Base-by-base conservation (phyloP, 2,888 invertebrate genomes). In the Melieria omissa region DNA sequence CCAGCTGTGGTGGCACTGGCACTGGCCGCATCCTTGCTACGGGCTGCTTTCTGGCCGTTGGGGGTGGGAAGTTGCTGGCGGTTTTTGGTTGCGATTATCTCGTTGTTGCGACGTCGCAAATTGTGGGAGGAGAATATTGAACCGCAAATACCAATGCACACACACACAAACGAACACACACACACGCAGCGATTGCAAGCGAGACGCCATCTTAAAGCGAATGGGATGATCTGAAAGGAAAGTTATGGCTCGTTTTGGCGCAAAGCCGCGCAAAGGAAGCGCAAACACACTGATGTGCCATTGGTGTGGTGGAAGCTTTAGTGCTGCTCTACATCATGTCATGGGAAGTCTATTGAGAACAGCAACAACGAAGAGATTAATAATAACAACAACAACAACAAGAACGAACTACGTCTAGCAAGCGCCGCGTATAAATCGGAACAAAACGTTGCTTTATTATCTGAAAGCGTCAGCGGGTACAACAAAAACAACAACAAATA, bases 61-160 rank as follows among this genome's bases (percentile, higher is more conserved):
- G 29, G 29, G 29, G 29, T 29, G 29, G 29, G 29, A 29, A 29
- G 29, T 29, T 29, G 29, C 29, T 29, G 3, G 60, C 55, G 71
- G 75, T 73, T 62, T 73, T 63, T 72, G 66, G 67, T 55, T 46
- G 49, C 65, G 73, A 74, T 75, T 73, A 74, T 74, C 73, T 74
- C 55, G 41, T 41, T 60, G 8, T n/a, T 12, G 9, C 14, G 47
- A 46, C 29, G 47, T 9, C 29, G 7, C 61, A 55, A 47, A 42
- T 72, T 74, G 78, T 77, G 77, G 78, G 78, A 75, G 78, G 78
- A 78, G 78, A 75, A 74, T 77, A 62, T 58, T 54, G 63, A 65
- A 70, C 70, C 73, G 65, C 72, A 74, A 74, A 71, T 65, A 60
- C 65, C 52, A 58, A 47, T 6, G 45, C 42, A 47, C 45, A 46